phyloP scores from a whole-genome alignment of 30 jellyfish, hydroid and myxozoan genomes.

The Hydractinia echinata region DNA sequence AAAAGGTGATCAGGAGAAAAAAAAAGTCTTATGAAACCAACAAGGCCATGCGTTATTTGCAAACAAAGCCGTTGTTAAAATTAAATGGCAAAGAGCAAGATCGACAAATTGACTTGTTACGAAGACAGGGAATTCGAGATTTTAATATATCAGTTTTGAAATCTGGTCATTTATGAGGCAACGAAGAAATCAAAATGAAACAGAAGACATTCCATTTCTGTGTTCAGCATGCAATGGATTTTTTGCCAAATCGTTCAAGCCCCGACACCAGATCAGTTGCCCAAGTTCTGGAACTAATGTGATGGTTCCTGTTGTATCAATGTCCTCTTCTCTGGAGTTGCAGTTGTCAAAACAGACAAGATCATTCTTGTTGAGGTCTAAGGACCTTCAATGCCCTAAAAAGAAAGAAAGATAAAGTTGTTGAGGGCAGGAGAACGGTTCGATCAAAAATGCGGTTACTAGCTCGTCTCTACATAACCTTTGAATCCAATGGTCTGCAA shows the following conservation, averaged over 20 bases:
- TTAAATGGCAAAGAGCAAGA: slow-evolving; percentile 27
- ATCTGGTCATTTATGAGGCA: slow-evolving; percentile 17
- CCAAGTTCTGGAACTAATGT: slow-evolving; percentile 15
- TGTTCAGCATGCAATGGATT: slow-evolving; percentile 27
- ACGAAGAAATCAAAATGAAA: background rate
- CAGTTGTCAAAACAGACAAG: too few species aligned
- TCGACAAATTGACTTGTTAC: background rate
- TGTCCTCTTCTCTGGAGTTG: background rate
- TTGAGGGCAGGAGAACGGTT: too few species aligned
- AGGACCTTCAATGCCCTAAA: too few species aligned
- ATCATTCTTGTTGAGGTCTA: too few species aligned
- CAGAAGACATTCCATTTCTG: slow-evolving; percentile 20
- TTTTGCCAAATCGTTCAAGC: background rate
- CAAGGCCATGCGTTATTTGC: slow-evolving; percentile 31
- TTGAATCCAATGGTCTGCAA: too few species aligned
- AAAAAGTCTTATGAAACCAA: slow-evolving; percentile 16
- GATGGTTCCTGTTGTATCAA: slow-evolving; percentile 19
- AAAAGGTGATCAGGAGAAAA: background rate
- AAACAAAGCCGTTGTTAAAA: background rate
- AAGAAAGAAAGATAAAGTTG: too few species aligned
- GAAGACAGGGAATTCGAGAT: slow-evolving; percentile 7
- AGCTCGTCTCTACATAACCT: too few species aligned
- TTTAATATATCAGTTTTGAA: background rate
- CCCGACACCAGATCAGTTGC: slow-evolving; percentile 21
- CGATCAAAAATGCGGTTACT: too few species aligned